Percentiles rank a stretch among this genome's conserved stretches.
These are phyloP conservation scores for Nestor notabilis DNA, from an alignment of 2,113 vertebrate genomes.

Conservation along the genomic window DNA sequence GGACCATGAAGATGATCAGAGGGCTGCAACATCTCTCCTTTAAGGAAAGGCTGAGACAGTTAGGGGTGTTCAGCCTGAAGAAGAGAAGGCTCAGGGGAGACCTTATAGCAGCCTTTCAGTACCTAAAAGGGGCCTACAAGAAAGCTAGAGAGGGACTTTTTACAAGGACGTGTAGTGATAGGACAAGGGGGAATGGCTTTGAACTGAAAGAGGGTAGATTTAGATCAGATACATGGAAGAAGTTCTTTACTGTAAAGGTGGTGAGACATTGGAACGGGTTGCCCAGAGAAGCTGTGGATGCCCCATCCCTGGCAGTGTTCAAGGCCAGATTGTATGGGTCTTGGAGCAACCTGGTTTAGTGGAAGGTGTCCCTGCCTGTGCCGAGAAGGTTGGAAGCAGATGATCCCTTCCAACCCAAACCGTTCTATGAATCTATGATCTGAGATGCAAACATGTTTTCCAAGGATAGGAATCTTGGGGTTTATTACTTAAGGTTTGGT, in stretches of 20 bases:
- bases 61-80: not conserved
- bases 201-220: not conserved
- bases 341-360: not conserved
- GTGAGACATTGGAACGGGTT: not conserved
- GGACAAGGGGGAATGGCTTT: not conserved
- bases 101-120: not conserved
- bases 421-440: not conserved
- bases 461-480: not conserved
- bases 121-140: not conserved
- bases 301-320: not conserved
- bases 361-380: not conserved
- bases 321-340: not conserved
- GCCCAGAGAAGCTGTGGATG: not conserved
- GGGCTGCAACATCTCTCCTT: not conserved
- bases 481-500: not conserved
- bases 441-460: not conserved
- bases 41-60: not conserved
- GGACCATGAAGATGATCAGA: not conserved
- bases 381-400: not conserved
- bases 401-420: not conserved
- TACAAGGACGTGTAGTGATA: not conserved
- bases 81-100: not conserved
- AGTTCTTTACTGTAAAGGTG: not conserved
- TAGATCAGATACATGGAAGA: not conserved
- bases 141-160: not conserved